Percentiles rank a stretch among this genome's conserved stretches.
phyloP scores from a whole-genome alignment of 2,888 invertebrate genomes.

The Periphyllus acericola region DNA sequence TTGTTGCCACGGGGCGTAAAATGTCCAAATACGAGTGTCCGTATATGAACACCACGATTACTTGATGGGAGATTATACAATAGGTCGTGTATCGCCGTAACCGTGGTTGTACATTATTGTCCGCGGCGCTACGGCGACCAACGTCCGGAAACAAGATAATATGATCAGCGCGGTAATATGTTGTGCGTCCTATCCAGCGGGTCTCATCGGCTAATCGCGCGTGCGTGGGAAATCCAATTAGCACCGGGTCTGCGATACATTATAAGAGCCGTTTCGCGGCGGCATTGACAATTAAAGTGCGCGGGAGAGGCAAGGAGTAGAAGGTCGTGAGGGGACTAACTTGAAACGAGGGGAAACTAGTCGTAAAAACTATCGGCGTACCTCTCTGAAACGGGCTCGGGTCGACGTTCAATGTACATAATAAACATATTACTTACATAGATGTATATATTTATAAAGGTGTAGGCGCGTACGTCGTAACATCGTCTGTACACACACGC shows the following conservation, averaged over 20 bases:
- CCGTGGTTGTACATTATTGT: too few species aligned
- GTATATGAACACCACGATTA: too few species aligned
- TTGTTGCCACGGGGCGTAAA: too few species aligned
- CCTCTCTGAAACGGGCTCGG: background rate
- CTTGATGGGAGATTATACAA: too few species aligned
- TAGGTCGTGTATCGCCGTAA: too few species aligned
- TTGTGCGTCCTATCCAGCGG: background rate
- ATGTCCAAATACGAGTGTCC: too few species aligned
- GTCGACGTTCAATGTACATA: background rate
- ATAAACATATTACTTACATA: background rate
- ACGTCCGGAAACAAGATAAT: too few species aligned
- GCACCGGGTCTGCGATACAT: background rate
- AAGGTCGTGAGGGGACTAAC: background rate
- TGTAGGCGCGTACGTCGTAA: background rate
- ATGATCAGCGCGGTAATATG: too few species aligned
- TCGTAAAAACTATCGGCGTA: slow-evolving; percentile 24
- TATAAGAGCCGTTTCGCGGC: background rate
- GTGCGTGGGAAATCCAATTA: slow-evolving; percentile 45
- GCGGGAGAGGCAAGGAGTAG: background rate
- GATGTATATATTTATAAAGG: background rate
- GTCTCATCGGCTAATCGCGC: background rate
- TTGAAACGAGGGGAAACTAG: background rate
- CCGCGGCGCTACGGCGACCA: too few species aligned
- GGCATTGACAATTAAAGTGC: background rate
- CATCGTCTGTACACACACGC: background rate